Percentiles rank a stretch among this genome's conserved stretches.
These are phyloP conservation scores for Avahi laniger DNA, from an alignment of 2,797 vertebrate species.

Conservation along the genomic window DNA sequence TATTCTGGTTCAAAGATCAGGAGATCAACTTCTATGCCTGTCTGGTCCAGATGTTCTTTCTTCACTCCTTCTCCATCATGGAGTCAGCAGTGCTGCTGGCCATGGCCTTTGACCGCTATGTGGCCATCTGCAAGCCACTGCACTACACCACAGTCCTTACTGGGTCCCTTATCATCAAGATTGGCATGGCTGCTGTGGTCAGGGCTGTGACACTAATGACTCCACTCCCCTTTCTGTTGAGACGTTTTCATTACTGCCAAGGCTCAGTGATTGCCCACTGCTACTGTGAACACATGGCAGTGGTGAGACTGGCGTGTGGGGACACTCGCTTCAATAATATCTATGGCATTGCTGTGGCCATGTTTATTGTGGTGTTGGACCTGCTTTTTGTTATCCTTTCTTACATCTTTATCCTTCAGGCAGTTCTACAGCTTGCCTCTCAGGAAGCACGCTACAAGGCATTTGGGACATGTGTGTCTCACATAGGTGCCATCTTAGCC, in stretches of 20 bases:
- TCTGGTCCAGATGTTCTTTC: slow-evolving; percentile 85
- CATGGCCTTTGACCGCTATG: slow-evolving; percentile 84
- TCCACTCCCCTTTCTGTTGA: slow-evolving; percentile 78
- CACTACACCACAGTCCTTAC: slow-evolving; percentile 61
- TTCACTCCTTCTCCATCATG: slow-evolving; percentile 79
- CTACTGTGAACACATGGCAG: slow-evolving; percentile 84
- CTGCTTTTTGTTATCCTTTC: slow-evolving; percentile 56
- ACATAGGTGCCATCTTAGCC: slow-evolving; percentile 60
- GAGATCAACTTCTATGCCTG: slow-evolving; percentile 77
- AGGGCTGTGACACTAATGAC: slow-evolving; percentile 59
- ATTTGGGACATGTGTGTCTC: slow-evolving; percentile 75
- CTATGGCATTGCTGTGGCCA: slow-evolving; percentile 77
- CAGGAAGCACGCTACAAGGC: slow-evolving; percentile 62
- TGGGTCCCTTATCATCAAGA: neutral
- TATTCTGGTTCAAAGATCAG: slow-evolving; percentile 68
- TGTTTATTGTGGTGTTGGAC: slow-evolving; percentile 72
- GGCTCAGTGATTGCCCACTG: slow-evolving; percentile 69
- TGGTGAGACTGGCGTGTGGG: slow-evolving; percentile 84
- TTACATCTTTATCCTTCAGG: slow-evolving; percentile 58
- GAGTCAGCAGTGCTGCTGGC: slow-evolving; percentile 71
- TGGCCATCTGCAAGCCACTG: slow-evolving; percentile 74
- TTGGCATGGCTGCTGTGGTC: slow-evolving; percentile 71
- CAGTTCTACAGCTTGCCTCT: slow-evolving; percentile 39
- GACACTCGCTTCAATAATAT: slow-evolving; percentile 79
- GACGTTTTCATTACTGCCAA: slow-evolving; percentile 77